A percentile compares a stretch with the other conserved stretches of the same genome.
These are phyloP conservation scores for Microctenopoma stevenorrisi DNA, from an alignment of 2,797 vertebrate species.

Conservation along the genomic window DNA sequence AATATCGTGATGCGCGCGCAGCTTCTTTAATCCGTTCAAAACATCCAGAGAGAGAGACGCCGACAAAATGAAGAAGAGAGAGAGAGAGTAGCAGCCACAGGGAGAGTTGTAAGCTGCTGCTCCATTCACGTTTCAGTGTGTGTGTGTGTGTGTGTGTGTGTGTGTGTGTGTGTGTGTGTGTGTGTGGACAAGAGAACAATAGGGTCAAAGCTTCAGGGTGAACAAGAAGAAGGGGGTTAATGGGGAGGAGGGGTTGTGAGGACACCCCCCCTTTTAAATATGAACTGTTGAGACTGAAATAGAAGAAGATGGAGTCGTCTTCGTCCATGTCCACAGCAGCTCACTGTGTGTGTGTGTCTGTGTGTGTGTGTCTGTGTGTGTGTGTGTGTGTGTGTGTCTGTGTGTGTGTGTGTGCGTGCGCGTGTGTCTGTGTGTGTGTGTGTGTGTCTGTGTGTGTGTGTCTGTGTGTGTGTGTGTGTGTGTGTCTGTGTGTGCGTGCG, in stretches of 20 bases:
- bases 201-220: slow-evolving; percentile 45
- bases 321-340: neutral
- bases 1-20: slow-evolving; percentile 29
- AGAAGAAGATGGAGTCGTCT: neutral
- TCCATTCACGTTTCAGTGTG: slow-evolving; percentile 60
- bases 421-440: too few species aligned
- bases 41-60: slow-evolving; percentile 17
- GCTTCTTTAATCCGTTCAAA: slow-evolving; percentile 18
- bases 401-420: too few species aligned
- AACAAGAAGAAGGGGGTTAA: neutral
- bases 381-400: too few species aligned
- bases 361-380: too few species aligned
- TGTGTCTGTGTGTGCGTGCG: too few species aligned
- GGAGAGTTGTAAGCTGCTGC: slow-evolving; percentile 50
- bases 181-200: slow-evolving; percentile 62
- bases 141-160: slow-evolving; percentile 29
- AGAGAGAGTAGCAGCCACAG: slow-evolving; percentile 11
- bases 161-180: neutral
- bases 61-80: slow-evolving; percentile 1
- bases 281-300: slow-evolving; percentile 7
- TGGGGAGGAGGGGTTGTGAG: neutral
- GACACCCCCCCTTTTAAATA: neutral
- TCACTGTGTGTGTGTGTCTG: neutral
- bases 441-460: too few species aligned
- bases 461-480: too few species aligned